Percentiles rank a stretch among this genome's conserved stretches.
These are phyloP conservation scores for Octopus sinensis DNA, from an alignment of 1,140 invertebrate genomes.

Conservation along the genomic window DNA sequence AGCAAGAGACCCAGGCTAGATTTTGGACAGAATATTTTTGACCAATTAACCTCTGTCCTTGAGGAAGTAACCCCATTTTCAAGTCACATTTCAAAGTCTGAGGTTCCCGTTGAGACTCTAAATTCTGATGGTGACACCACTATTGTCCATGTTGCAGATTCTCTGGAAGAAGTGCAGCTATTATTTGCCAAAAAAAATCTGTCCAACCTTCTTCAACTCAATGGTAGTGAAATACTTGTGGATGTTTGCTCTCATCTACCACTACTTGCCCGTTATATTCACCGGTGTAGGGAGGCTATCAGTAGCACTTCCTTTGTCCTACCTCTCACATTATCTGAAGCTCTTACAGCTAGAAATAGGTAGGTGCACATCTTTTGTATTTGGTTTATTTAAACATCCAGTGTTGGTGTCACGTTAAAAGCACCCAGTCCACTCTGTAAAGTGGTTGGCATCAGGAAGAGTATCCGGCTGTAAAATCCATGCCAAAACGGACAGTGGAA, in stretches of 20 bases:
- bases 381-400: too few relatives aligned
- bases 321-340: constrained; percentile 72
- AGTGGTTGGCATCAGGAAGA: too few relatives aligned
- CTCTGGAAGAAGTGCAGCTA: constrained; percentile 49
- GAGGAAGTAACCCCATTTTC: constrained; percentile 42
- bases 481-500: too few relatives aligned
- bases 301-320: constrained; percentile 67
- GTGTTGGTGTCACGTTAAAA: too few relatives aligned
- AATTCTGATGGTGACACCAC: constrained; percentile 51
- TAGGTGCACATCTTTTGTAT: constrained; percentile 26
- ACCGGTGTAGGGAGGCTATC: constrained; percentile 69
- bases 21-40: constrained; percentile 56
- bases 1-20: constrained; percentile 51
- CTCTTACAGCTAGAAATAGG: constrained; percentile 69
- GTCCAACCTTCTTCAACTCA: constrained; percentile 66
- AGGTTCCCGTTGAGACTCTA: constrained; percentile 32
- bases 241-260: constrained; percentile 72
- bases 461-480: too few relatives aligned
- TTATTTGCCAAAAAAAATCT: constrained; percentile 65
- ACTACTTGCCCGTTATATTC: constrained; percentile 72
- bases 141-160: constrained; percentile 47
- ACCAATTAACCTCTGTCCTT: constrained; percentile 59
- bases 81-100: constrained; percentile 28
- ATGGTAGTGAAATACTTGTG: constrained; percentile 76
- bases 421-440: too few relatives aligned